phyloP scores from a whole-genome alignment of 2,113 vertebrate genomes.

The Eclectus roratus region DNA sequence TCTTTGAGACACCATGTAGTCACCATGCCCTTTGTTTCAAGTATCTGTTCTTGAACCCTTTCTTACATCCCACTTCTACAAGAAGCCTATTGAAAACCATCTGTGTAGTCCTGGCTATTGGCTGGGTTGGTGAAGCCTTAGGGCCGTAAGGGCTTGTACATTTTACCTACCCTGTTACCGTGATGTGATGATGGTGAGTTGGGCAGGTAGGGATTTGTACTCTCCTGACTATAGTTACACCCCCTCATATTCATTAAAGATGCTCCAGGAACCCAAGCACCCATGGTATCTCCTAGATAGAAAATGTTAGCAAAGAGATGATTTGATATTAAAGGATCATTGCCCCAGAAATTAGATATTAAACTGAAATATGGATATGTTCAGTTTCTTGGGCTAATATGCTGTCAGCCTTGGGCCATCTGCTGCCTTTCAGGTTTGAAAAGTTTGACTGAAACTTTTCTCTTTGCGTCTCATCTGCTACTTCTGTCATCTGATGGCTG shows the following conservation, averaged over 20 bases:
- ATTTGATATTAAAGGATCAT: not conserved
- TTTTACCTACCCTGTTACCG: not conserved
- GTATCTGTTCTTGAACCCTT: not conserved
- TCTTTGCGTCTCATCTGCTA: not conserved
- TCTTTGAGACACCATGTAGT: not conserved
- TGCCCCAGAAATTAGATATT: not conserved
- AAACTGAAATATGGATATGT: not conserved
- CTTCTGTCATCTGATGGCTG: not conserved
- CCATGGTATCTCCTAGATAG: not conserved
- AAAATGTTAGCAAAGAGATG: not conserved
- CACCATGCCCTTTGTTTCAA: not conserved
- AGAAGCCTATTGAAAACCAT: not conserved
- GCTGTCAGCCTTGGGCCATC: not conserved
- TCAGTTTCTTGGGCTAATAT: not conserved
- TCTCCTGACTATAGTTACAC: not conserved
- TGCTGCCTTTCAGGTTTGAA: not conserved
- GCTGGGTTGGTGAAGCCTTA: not conserved
- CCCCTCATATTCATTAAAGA: not conserved
- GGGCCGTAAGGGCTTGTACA: not conserved
- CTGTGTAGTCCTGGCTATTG: not conserved
- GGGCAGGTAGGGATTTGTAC: not conserved
- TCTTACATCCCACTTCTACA: not conserved
- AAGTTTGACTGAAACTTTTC: not conserved
- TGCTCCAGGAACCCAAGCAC: not conserved
- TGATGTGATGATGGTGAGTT: not conserved